Evolutionary conservation across 2,888 invertebrate genomes (phyloP), one percentile per base, ranked within the genome.

Genomic region (Meteorus cinctellus): DNA sequence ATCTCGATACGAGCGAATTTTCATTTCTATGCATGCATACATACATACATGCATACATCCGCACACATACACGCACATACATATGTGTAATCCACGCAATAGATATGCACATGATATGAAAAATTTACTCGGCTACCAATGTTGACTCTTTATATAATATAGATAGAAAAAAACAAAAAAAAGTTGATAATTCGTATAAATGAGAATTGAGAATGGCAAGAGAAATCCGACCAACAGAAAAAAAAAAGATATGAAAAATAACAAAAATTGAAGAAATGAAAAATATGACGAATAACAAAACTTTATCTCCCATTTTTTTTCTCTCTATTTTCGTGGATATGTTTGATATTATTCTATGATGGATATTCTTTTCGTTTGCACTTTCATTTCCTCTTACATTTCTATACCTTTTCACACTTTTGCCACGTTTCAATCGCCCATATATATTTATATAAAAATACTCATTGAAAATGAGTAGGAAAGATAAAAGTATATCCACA

Each of bases 11-110:
- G 55, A 55, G 19, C 4, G 19, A 55, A 55, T 8, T 55, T 24
- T 55, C 55, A 55, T n/a, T 19, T 19, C 16, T 51, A 51, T 51
- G 27, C n/a, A n/a, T n/a, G 2, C 31, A 48, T 48, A 45, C n/a
- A 67, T 29, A 34, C 34, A 34, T 34, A 68, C 4, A 48, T 45
- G 27, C n/a, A n/a, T n/a, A n/a, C n/a, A n/a, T n/a, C n/a, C n/a
- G 5, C 31, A 48, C 48, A 45, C 16, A 67, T 29, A 34, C 34
- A 34, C n/a, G n/a, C 24, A 31, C 29, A 16, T 55, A 24, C 19
- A 59, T 29, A 68, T 41, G 45, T 41, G 48, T 48, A 68, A 34
- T 66, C 4, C n/a, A 55, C 55, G 24, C 4, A 24, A 55, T 55
- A 24, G 55, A 24, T 55, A 55, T 55, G 55, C 55, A 55, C 55